phyloP scores from a whole-genome alignment of 2,797 vertebrate species.

The Hipposideros larvatus region DNA sequence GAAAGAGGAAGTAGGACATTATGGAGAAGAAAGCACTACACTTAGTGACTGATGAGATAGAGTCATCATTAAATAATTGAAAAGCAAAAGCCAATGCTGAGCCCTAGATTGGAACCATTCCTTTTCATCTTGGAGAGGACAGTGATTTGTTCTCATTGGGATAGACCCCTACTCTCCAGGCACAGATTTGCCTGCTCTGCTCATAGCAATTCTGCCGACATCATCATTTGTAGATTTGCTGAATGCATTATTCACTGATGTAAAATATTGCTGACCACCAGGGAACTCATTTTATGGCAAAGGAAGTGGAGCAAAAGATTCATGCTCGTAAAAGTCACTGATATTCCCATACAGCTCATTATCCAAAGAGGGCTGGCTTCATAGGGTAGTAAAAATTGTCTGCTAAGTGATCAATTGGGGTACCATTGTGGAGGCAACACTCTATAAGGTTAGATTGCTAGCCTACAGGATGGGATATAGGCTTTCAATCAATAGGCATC shows the following conservation, averaged over 20 bases:
- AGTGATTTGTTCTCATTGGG: neutral
- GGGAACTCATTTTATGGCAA: neutral
- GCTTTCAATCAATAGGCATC: neutral
- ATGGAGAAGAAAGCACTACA: neutral
- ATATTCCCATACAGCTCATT: neutral
- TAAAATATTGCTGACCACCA: neutral
- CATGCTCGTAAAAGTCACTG: neutral
- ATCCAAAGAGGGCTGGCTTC: neutral
- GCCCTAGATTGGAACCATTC: neutral
- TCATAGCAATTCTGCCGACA: neutral
- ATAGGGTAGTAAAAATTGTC: neutral
- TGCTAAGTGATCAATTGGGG: neutral
- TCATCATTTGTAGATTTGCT: neutral
- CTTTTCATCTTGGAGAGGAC: neutral
- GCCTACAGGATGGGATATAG: neutral
- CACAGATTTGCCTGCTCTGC: neutral
- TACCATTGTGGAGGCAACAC: neutral
- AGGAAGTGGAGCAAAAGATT: neutral
- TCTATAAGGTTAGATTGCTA: neutral
- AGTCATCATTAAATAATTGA: neutral
- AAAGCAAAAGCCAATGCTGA: neutral
- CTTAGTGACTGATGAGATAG: neutral
- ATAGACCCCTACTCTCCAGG: neutral
- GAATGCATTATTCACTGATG: neutral
- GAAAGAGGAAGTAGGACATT: neutral